Base-by-base conservation (phyloP, 2,888 invertebrate genomes). In the Chesias legatella region DNA sequence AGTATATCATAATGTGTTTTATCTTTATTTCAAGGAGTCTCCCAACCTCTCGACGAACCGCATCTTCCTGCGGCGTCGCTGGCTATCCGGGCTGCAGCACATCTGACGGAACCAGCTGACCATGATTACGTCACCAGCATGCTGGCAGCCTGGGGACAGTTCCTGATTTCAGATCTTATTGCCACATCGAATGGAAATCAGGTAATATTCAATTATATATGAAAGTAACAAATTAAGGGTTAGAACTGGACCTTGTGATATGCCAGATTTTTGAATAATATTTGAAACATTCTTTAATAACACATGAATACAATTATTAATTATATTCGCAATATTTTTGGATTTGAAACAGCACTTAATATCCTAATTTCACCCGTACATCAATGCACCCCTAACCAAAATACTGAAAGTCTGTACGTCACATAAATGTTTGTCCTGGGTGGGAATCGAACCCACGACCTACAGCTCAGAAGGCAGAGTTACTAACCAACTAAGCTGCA, bases 61-160 rank as follows among this genome's bases (percentile, higher is more conserved):
- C 80, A 89, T 0, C 75, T 94, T 4, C 94, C 94, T 4, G 89
- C 90, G 34, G 85, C 94, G 0, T 69, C 89, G 27, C 81, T 90
- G 30, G 90, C 92, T 1, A 89, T 92, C 1, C 76, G 65, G 2
- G 88, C 90, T 1, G 85, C 89, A 1, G 76, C 91, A 11, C 91
- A 91, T 54, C 83, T 86, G 44, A 88, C 90, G 9, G 84, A 90
- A 17, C 79, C 90, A 8, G 73, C 80, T 0, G 86, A 90, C 30
- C 94, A 94, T 72, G 93, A 93, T 55, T 94, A 93, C 52, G 91
- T 95, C 21, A 94, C 94, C 17, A 93, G 94, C 58, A 88, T 95
- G 63, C 76, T 94, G 30, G 94, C 94, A 0, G 92, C 94, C 0
- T 95, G 95, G 95, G 93, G 94, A 27, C 94, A 94, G 61, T 73